phyloP scores from a whole-genome alignment of 2,888 invertebrate genomes.

The Ectropis crepuscularia region DNA sequence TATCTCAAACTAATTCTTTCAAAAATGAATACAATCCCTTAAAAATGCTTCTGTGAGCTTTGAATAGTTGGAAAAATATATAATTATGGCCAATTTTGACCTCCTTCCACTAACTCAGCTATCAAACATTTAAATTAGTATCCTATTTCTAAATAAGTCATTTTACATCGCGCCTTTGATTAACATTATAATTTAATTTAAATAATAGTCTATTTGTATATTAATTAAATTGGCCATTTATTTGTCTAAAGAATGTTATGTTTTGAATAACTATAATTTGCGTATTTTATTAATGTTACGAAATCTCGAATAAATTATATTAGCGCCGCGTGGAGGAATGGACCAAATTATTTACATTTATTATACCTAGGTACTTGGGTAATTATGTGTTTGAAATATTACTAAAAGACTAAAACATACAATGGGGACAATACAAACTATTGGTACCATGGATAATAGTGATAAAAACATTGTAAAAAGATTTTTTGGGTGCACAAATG shows the following conservation, averaged over 20 bases:
- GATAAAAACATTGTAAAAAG: no score
- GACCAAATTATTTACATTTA: no score
- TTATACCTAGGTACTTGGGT: no score
- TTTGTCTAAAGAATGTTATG: not conserved
- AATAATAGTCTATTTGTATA: constrained; percentile 10
- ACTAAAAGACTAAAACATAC: no score
- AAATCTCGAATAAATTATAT: not conserved
- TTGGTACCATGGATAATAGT: no score
- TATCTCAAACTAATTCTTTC: no score
- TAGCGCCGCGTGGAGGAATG: not conserved
- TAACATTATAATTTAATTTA: not conserved
- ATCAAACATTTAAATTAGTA: constrained; percentile 3
- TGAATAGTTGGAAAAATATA: not conserved
- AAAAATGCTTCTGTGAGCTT: no score
- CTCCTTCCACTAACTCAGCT: not conserved
- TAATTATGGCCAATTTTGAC: constrained; percentile 1
- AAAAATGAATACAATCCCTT: no score
- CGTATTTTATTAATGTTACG: constrained; percentile 1
- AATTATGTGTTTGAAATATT: no score
- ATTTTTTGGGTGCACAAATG: no score
- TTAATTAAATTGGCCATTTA: constrained; percentile 1
- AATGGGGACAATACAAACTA: no score
- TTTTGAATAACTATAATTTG: constrained; percentile 1
- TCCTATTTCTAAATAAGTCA: not conserved
- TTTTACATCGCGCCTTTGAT: not conserved